Base-by-base conservation (phyloP, 2,888 invertebrate genomes). In the Chymomyza caudatula region DNA sequence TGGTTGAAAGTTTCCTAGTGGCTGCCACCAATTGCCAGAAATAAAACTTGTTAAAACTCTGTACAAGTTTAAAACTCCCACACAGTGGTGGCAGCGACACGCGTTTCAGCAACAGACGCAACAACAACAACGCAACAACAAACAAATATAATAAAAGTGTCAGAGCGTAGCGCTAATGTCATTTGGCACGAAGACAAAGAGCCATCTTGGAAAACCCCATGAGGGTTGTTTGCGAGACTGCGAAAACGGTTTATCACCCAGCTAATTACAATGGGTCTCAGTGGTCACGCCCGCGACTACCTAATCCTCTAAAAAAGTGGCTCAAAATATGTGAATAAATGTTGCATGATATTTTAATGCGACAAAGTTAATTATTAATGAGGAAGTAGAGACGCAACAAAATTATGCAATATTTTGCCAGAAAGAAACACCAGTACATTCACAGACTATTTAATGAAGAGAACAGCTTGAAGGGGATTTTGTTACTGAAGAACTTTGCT, bases 251-350 rank as follows among this genome's bases (percentile, higher is more conserved):
- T 61, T 54, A 37, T 52, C 53, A 58, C 23, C 17, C 17, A 0
- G 17, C 49, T 68, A 55, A 68, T 73, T 65, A 54, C 42, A 61
- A 22, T 42, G 25, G 2, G 47, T 47, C 47, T 15, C 29, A 4
- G 29, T 37, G 29, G 19, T 19, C 47, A n/a, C 5, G 47, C 47
- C 47, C 3, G n/a, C 17, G 47, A 17, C 47, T 19, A 0, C n/a
- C n/a, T n/a, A n/a, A n/a, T n/a, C n/a, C n/a, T n/a, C n/a, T n/a
- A n/a, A n/a, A n/a, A n/a, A n/a, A n/a, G n/a, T n/a, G 2, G 1
- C 51, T 22, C 11, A 4, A 2, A 3, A 17, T 20, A 20, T 13
- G 25, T 4, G 1, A 52, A 37, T 37, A 47, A 61, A 23, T 43
- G 60, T 22, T n/a, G 15, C 19, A 15, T 23, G 3, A 8, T 51